Evolutionary conservation across 2,797 vertebrate genomes (phyloP).

Genomic region (Pangasius sanitwongsei): DNA sequence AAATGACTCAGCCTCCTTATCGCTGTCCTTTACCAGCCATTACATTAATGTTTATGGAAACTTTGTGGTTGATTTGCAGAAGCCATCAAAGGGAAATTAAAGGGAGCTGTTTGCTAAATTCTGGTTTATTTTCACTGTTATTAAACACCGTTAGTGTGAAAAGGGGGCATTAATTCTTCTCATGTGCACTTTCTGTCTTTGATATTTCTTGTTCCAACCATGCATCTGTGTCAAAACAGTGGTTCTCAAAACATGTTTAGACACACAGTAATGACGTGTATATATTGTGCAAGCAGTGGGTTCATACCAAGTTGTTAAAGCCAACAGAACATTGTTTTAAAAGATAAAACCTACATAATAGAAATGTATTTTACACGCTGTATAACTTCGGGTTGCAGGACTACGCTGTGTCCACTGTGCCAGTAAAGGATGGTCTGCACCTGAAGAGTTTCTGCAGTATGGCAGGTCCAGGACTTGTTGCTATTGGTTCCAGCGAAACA

Average conservation of each 20-base stretch:
- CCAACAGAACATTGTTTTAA: background rate
- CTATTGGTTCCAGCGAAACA: slow-evolving; percentile 91
- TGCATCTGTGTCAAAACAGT: background rate
- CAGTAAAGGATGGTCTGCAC: slow-evolving; percentile 84
- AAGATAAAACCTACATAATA: background rate
- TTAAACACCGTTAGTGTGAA: slow-evolving; percentile 4
- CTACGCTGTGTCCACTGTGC: slow-evolving; percentile 95
- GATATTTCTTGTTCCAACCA: background rate
- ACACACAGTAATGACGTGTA: background rate
- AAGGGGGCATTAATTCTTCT: background rate
- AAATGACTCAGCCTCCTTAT: slow-evolving; percentile 19
- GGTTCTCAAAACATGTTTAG: background rate
- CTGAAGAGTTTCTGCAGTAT: slow-evolving; percentile 98
- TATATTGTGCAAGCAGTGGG: background rate
- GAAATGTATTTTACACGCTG: background rate
- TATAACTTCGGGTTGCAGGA: slow-evolving; percentile 77
- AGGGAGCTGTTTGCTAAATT: background rate
- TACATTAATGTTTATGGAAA: slow-evolving; percentile 43
- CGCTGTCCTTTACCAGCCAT: slow-evolving; percentile 16
- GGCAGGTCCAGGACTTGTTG: slow-evolving; percentile 94
- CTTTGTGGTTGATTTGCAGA: slow-evolving; percentile 10
- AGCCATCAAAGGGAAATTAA: background rate
- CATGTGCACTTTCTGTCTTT: background rate
- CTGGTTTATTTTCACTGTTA: slow-evolving; percentile 8
- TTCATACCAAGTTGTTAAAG: background rate